Conservation (phyloP, 1,140 invertebrate genomes). For the Tigriopus japonicus region DNA sequence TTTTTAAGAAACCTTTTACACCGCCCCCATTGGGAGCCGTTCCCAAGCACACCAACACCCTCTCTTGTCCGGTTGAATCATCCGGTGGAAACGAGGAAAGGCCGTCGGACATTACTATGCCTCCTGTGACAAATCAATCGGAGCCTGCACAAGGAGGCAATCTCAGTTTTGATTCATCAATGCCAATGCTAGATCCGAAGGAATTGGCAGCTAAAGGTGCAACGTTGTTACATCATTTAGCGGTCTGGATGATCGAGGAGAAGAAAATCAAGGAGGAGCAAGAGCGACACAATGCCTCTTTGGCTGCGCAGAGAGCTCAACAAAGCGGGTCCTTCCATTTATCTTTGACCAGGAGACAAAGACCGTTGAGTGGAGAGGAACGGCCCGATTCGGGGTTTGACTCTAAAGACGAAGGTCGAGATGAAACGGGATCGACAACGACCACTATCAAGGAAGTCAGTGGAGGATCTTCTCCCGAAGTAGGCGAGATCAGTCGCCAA, state of each 20-base stretch:
- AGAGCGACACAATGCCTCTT: not conserved
- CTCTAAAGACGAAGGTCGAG: slow-evolving; percentile 9
- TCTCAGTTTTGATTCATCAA: slow-evolving; percentile 6
- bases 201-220: slow-evolving; percentile 12
- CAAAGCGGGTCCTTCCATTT: not conserved
- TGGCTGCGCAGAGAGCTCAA: not conserved
- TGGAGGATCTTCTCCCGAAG: slow-evolving; percentile 4
- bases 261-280: not conserved
- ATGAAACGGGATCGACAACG: not conserved
- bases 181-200: slow-evolving; percentile 3
- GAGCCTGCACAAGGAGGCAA: not conserved
- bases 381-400: slow-evolving; percentile 13
- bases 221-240: slow-evolving; percentile 11
- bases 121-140: too few relatives aligned
- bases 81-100: not conserved
- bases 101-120: not conserved
- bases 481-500: slow-evolving; percentile 9
- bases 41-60: not conserved
- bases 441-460: not conserved
- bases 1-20: too few relatives aligned
- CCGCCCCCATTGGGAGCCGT: too few relatives aligned
- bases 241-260: slow-evolving; percentile 12
- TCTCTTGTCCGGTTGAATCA: slow-evolving; percentile 5
- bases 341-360: not conserved
- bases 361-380: not conserved